Base-by-base conservation (phyloP, 30 jellyfish, hydroid and myxozoan genomes). In the Turritopsis dohrnii region DNA sequence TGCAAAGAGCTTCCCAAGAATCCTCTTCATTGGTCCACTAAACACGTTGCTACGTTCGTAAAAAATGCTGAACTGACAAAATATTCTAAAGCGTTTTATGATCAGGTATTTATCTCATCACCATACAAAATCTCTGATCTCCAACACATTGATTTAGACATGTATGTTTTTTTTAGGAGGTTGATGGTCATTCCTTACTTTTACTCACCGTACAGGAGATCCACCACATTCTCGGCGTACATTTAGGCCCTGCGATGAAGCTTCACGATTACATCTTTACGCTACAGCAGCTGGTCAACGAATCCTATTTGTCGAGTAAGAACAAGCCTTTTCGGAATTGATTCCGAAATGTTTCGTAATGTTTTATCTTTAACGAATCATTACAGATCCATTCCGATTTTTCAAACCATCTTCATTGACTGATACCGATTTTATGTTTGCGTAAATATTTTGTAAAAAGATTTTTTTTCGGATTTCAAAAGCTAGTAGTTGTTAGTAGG, bases 101-200 rank as follows among this genome's bases (percentile, higher is more conserved):
- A 93, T 9, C 96, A 93, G 96, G 98, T 93, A 54, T 22, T n/a
- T n/a, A n/a, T n/a, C n/a, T n/a, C n/a, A n/a, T n/a, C n/a, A n/a
- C n/a, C n/a, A n/a, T n/a, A n/a, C n/a, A n/a, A n/a, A n/a, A n/a
- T n/a, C n/a, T n/a, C n/a, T n/a, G n/a, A n/a, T n/a, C n/a, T n/a
- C n/a, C n/a, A 60, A 18, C 22, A 18, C 0, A 60, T 18, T 60
- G 73, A 60, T 60, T 21, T 60, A 60, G 0, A 60, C 21, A 21
- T 60, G 18, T 60, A 0, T 60, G 0, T 60, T 16, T 65, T 21
- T 79, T 77, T 18, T 73, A 93, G 98, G 98, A 93, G 27, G 81
- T 93, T 75, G 98, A 93, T 69, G 98, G 98, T 5, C 98, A 88
- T 72, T 89, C 98, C 9, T 84, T 93, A 28, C 85, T 93, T 25